Base-by-base conservation (phyloP, 2,797 vertebrate species). In the Mormyrus hasselquistii region DNA sequence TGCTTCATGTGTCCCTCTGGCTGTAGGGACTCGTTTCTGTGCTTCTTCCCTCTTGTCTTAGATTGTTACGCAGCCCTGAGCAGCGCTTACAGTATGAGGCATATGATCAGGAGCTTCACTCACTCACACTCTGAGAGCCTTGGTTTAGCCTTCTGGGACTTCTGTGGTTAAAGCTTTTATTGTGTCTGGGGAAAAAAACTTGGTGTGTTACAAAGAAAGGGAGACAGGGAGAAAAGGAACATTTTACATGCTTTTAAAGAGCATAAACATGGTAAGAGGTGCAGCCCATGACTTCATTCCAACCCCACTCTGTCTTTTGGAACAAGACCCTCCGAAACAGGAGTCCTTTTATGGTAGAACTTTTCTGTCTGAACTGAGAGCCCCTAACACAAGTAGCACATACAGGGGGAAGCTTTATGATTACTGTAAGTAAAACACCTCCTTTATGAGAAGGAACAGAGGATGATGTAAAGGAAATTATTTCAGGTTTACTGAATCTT, bases 321-420 rank as follows among this genome's bases (percentile, higher is more conserved):
- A 38, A 87, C 85, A 87, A 19, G 12, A 57, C 85, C 22, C 82
- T 87, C 52, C 19, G 14, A 57, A 41, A 55, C 85, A 87, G 14
- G 5, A 87, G 85, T 57, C 85, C 53, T 87, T 87, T 87, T 87
- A 87, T 87, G 85, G 85, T 87, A 87, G 85, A 87, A 87, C 85
- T 59, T 57, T 41, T 87, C 85, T 57, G 16, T 41, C 53, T 52
- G 12, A 59, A 52, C 85, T 29, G 9, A 57, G 52, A 86, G 84
- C 12, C 29, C 52, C 12, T 55, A 14, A 86, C 16, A 87, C 53
- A 57, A 41, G 53, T 41, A 41, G 1, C 16, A 44, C 85, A 57
- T 59, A 57, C 85, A 38, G 19, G 34, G 25, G 34, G 9, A 87
- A 53, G 85, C 29, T 29, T 87, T 59, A 57, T n/a, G n/a, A 50